Evolutionary conservation across 2,797 vertebrate genomes (phyloP).

Genomic region (Anniella stebbinsi): DNA sequence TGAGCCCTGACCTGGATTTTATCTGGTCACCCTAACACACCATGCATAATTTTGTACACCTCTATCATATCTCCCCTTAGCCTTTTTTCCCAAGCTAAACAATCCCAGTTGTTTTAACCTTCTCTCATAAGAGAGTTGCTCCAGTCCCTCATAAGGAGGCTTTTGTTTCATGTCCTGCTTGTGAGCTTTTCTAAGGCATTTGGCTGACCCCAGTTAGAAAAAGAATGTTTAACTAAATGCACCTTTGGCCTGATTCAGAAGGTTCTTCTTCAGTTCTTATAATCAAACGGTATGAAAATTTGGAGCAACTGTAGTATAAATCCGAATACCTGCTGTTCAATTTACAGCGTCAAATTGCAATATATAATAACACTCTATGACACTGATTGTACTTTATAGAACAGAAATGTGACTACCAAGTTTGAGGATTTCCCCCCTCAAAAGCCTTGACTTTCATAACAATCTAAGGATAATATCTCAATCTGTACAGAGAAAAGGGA

Average conservation of each 20-base stretch:
- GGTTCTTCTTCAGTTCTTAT: background rate
- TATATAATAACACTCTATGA: background rate
- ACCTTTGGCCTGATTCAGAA: background rate
- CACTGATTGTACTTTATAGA: background rate
- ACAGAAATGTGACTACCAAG: background rate
- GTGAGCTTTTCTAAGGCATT: background rate
- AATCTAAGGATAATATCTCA: constrained; percentile 17
- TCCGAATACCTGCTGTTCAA: background rate
- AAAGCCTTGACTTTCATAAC: background rate
- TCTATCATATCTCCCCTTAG: too few species aligned
- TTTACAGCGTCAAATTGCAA: background rate
- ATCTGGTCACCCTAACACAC: too few species aligned
- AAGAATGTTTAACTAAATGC: background rate
- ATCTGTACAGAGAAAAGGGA: background rate
- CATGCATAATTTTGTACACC: too few species aligned
- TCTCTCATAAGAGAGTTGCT: too few species aligned
- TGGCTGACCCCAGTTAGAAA: background rate
- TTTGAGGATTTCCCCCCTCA: background rate
- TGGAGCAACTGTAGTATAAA: background rate
- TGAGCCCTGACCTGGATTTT: too few species aligned
- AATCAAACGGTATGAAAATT: background rate
- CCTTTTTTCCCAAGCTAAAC: too few species aligned
- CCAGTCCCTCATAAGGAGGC: too few species aligned
- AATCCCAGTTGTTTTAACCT: too few species aligned
- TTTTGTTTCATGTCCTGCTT: background rate